A percentile compares a stretch with the other conserved stretches of the same genome.
These are phyloP conservation scores for Cotesia typhae DNA, from an alignment of 1,140 invertebrate species.

Conservation along the genomic window DNA sequence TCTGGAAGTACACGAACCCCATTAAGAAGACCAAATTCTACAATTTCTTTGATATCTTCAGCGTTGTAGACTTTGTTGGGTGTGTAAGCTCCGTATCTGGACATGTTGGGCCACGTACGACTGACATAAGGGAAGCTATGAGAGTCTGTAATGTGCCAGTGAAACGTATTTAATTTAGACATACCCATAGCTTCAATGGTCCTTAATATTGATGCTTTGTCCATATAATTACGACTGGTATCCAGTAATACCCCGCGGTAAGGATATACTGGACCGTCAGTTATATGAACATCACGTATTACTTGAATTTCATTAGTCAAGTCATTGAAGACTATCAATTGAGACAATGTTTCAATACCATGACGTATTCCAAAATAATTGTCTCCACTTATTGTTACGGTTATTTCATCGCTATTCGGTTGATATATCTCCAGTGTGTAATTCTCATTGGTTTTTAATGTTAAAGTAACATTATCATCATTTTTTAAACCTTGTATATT, in stretches of 20 bases:
- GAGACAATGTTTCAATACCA: constrained; percentile 80
- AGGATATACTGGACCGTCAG: constrained; percentile 76
- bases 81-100: constrained; percentile 77
- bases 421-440: constrained; percentile 70
- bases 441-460: constrained; percentile 73
- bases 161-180: constrained; percentile 83
- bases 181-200: constrained; percentile 83
- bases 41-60: constrained; percentile 69
- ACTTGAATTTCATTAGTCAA: constrained; percentile 70
- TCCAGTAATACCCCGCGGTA: constrained; percentile 82
- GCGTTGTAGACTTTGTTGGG: constrained; percentile 71
- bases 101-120: constrained; percentile 73
- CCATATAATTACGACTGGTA: constrained; percentile 79
- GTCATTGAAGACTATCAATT: constrained; percentile 79
- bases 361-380: constrained; percentile 80
- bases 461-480: constrained; percentile 52
- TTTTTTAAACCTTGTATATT: constrained; percentile 44
- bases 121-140: constrained; percentile 80
- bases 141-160: constrained; percentile 29
- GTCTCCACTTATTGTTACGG: constrained; percentile 69
- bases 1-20: constrained; percentile 84
- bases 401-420: constrained; percentile 63
- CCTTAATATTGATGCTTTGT: constrained; percentile 73
- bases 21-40: constrained; percentile 75
- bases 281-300: constrained; percentile 69